These are phyloP conservation scores for rabbit (Oryctolagus cuniculus) DNA, from an alignment of 2,113 vertebrate species.

Conservation along the genomic window DNA sequence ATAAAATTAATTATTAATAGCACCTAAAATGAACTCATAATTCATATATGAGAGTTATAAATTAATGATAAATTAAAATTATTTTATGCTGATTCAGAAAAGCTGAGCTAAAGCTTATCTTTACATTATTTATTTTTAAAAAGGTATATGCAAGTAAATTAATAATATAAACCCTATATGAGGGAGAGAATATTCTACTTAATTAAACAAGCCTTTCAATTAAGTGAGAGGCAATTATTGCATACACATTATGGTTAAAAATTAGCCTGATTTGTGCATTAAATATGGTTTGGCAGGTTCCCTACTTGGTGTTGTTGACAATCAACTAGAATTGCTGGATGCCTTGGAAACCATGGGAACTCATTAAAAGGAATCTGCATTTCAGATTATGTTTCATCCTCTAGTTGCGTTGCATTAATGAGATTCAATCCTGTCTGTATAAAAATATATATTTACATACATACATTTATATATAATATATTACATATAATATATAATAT, in stretches of 20 bases:
- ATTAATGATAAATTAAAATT: neutral
- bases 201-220: slow-evolving; percentile 60
- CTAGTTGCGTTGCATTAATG: slow-evolving; percentile 31
- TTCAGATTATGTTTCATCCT: neutral
- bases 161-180: slow-evolving; percentile 52
- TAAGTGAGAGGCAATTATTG: slow-evolving; percentile 7
- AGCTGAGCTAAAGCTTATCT: neutral
- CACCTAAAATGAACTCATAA: neutral
- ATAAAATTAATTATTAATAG: neutral
- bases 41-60: neutral
- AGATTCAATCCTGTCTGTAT: neutral
- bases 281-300: neutral
- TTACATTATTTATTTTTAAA: neutral
- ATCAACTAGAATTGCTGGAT: slow-evolving; percentile 28
- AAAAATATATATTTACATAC: no score
- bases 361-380: neutral
- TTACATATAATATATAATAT: no score
- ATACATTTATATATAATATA: no score
- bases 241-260: slow-evolving; percentile 49
- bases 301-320: neutral
- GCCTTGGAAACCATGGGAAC: neutral
- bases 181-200: slow-evolving; percentile 36
- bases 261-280: slow-evolving; percentile 34
- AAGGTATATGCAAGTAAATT: neutral
- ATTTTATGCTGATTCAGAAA: neutral